phyloP scores from a whole-genome alignment of 2,888 invertebrate genomes.

The Drosophila siamana region DNA sequence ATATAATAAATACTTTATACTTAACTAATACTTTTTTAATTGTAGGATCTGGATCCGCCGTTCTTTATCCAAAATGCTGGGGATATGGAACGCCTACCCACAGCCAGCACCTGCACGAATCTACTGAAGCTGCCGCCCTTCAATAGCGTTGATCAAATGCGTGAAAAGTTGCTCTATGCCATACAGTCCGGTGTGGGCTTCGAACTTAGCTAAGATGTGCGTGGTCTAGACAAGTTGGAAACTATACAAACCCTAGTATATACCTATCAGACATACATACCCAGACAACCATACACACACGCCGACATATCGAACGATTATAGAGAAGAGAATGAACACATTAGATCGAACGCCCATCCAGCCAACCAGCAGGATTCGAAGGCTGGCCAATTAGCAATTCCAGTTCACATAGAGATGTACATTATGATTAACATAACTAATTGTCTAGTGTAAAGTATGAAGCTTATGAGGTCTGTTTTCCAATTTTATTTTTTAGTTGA shows the following conservation, averaged over 20 bases:
- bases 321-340: slow-evolving; percentile 23
- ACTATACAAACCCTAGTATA: slow-evolving; percentile 4
- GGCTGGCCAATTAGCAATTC: slow-evolving; percentile 52
- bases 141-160: slow-evolving; percentile 90
- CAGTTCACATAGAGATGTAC: slow-evolving; percentile 53
- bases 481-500: slow-evolving; percentile 52
- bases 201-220: slow-evolving; percentile 91
- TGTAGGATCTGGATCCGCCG: slow-evolving; percentile 96
- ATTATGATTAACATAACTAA: slow-evolving; percentile 62
- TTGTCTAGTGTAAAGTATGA: slow-evolving; percentile 63
- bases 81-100: slow-evolving; percentile 95
- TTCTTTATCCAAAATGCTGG: slow-evolving; percentile 98
- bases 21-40: slow-evolving; percentile 27
- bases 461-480: slow-evolving; percentile 73
- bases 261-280: background rate
- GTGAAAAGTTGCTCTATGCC: slow-evolving; percentile 95
- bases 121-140: slow-evolving; percentile 97
- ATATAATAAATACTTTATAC: no score
- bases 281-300: slow-evolving; percentile 8
- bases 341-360: slow-evolving; percentile 33
- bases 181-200: slow-evolving; percentile 98
- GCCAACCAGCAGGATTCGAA: slow-evolving; percentile 27
- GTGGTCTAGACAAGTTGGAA: background rate
- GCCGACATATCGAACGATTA: slow-evolving; percentile 59
- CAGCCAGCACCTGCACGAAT: slow-evolving; percentile 99